Conservation (phyloP, 1,140 invertebrate genomes). For the Heliconius eleuchia region DNA sequence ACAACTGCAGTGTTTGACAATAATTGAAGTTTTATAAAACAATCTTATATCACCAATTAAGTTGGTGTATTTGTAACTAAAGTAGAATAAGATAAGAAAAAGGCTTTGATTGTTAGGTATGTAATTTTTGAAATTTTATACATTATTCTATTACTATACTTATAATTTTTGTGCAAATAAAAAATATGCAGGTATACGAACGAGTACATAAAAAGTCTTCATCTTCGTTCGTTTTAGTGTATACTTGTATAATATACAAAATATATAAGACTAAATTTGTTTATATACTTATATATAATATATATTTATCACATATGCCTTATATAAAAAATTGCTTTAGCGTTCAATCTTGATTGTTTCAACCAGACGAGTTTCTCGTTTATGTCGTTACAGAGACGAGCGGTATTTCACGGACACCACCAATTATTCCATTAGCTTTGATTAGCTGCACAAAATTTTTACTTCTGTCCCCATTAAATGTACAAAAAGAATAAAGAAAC, state of each 20-base stretch:
- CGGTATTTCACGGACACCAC: slow-evolving; percentile 41
- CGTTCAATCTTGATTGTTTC: background rate
- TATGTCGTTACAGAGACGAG: slow-evolving; percentile 1
- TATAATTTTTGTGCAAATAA: no score
- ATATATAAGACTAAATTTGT: no score
- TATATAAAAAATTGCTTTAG: background rate
- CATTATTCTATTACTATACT: no score
- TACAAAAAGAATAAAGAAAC: background rate
- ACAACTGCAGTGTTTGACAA: background rate
- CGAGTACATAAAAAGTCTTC: no score
- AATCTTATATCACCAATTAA: background rate
- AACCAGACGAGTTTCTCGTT: background rate
- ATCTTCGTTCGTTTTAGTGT: no score
- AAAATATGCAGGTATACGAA: no score
- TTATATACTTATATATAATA: no score
- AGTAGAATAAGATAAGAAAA: background rate
- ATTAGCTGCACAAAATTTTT: slow-evolving; percentile 42
- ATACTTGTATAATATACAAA: no score
- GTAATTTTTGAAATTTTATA: no score
- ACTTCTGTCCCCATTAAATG: slow-evolving; percentile 22
- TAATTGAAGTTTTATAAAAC: background rate
- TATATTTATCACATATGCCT: background rate
- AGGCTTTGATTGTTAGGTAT: no score
- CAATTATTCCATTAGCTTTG: slow-evolving; percentile 62
- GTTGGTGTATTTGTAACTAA: background rate